Percentiles rank a stretch among this genome's conserved stretches.
Conservation (phyloP, 2,113 vertebrate species). For the Acanthisitta chloris region DNA sequence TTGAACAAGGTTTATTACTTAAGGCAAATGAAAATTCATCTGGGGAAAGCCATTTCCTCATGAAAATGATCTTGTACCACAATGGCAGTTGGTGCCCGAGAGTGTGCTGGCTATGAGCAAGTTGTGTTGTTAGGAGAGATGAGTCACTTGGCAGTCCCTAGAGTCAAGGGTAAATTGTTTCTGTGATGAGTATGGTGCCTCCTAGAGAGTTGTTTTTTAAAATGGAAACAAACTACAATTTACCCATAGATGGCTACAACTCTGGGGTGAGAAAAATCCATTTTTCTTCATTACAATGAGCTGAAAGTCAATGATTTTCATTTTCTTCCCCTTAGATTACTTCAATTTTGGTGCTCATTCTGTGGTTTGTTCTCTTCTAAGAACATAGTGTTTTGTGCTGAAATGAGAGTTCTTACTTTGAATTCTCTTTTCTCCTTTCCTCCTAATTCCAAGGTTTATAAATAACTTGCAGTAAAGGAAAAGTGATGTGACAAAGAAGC, state of each 20-base stretch:
- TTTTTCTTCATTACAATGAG: background rate
- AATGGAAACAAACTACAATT: background rate
- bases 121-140: background rate
- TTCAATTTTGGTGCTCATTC: background rate
- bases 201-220: background rate
- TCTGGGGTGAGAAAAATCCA: background rate
- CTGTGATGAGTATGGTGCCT: background rate
- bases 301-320: background rate
- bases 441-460: background rate
- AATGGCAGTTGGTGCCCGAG: background rate
- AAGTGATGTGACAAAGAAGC: background rate
- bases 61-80: background rate
- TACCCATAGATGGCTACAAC: background rate
- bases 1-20: background rate
- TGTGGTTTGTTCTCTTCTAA: background rate
- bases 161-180: background rate
- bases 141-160: background rate
- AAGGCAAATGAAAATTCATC: background rate
- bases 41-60: background rate
- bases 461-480: background rate
- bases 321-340: background rate
- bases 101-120: background rate
- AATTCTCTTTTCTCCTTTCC: background rate
- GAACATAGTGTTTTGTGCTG: background rate
- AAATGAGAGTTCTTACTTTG: background rate